These are phyloP conservation scores for Phalera bucephala DNA, from an alignment of 2,888 invertebrate species.

Conservation along the genomic window DNA sequence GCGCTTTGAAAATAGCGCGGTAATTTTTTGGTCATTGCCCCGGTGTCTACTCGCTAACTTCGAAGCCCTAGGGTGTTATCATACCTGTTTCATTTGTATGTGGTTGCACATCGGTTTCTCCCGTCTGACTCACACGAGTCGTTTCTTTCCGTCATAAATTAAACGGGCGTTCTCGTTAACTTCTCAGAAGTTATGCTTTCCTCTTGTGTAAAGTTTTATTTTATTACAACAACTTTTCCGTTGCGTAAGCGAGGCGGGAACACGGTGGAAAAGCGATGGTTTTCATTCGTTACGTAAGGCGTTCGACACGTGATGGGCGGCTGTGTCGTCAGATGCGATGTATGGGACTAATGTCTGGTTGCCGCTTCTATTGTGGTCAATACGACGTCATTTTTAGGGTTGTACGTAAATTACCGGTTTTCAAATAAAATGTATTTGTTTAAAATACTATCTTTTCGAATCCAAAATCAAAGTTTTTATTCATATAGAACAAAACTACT, in stretches of 20 bases:
- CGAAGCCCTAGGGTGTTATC: conserved; percentile 6
- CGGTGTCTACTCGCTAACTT: conserved; percentile 1
- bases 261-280: conserved; percentile 38
- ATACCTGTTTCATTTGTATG: conserved; percentile 30
- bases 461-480: no score
- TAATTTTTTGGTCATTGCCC: conserved; percentile 3
- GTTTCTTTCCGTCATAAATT: conserved; percentile 37
- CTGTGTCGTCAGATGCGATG: conserved; percentile 24
- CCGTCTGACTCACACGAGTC: conserved; percentile 28
- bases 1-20: conserved; percentile 2
- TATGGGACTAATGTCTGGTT: conserved; percentile 27
- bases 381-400: conserved; percentile 11
- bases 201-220: conserved; percentile 37
- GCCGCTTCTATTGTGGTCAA: conserved; percentile 21
- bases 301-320: conserved; percentile 22
- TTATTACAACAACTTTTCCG: conserved; percentile 46
- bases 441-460: no score
- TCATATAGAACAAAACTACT: no score
- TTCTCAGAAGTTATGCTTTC: conserved; percentile 52
- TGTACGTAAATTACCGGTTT: no score
- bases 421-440: no score
- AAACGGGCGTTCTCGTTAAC: conserved; percentile 41
- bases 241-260: conserved; percentile 43
- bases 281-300: conserved; percentile 51
- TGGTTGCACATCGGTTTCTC: conserved; percentile 26